Percentiles rank a stretch among this genome's conserved stretches.
phyloP scores from a whole-genome alignment of 2,797 vertebrate genomes.

The Carduelis carduelis region DNA sequence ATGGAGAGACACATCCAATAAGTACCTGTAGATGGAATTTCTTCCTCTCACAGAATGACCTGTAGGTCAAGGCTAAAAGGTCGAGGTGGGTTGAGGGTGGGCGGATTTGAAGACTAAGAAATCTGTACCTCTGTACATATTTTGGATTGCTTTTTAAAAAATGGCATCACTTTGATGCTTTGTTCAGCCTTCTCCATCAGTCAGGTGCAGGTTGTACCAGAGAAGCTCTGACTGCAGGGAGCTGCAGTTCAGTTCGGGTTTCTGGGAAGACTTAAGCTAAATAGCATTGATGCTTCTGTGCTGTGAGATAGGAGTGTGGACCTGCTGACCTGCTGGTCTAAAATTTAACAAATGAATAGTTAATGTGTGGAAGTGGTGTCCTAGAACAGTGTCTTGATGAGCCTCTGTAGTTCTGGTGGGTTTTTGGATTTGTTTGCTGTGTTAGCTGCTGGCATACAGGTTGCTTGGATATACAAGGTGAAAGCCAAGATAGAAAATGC shows the following conservation, averaged over 20 bases:
- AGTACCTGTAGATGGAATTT: neutral
- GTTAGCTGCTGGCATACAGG: neutral
- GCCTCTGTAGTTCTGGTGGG: neutral
- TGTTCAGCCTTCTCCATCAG: neutral
- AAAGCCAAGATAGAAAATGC: neutral
- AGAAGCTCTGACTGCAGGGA: neutral
- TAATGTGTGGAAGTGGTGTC: neutral
- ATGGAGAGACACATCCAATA: neutral
- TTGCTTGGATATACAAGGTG: neutral
- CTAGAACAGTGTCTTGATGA: accelerated
- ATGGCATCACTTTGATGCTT: neutral
- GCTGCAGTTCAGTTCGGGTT: neutral
- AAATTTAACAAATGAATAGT: neutral
- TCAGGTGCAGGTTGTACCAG: neutral
- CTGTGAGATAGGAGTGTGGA: neutral
- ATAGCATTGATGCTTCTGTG: neutral
- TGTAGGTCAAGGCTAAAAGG: neutral
- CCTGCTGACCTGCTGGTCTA: neutral
- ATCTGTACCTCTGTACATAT: neutral
- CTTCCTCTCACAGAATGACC: neutral
- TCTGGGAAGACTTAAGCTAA: neutral
- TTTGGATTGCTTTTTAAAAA: neutral
- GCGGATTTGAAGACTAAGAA: neutral
- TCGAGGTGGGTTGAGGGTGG: neutral
- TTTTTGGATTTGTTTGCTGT: neutral